These are phyloP conservation scores for Muntiacus muntjak DNA, from an alignment of 2,113 vertebrate genomes.

Conservation along the genomic window DNA sequence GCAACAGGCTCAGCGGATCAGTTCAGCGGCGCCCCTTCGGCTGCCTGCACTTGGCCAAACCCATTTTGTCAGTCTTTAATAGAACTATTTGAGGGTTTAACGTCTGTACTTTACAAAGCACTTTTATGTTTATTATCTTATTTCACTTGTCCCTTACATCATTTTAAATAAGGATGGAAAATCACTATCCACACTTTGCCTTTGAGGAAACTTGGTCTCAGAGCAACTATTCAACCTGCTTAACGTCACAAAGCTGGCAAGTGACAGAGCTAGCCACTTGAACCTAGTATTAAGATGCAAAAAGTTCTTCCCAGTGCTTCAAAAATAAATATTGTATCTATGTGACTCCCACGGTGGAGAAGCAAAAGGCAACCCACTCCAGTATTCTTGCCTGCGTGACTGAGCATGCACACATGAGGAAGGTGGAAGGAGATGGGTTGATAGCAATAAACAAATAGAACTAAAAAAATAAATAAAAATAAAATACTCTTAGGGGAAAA, in stretches of 20 bases:
- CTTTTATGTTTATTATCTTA: background rate
- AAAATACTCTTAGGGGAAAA: background rate
- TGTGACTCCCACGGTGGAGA: background rate
- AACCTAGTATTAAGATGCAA: background rate
- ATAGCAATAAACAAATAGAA: background rate
- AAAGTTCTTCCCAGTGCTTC: background rate
- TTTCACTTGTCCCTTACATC: background rate
- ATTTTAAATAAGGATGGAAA: background rate
- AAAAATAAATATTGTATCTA: background rate
- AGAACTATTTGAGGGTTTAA: background rate
- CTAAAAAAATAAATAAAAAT: background rate
- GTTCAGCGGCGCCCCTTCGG: fast-evolving
- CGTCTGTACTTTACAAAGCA: background rate
- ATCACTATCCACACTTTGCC: background rate
- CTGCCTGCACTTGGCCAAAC: background rate
- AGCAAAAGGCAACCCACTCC: background rate
- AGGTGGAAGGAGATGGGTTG: background rate
- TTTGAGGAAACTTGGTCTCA: background rate
- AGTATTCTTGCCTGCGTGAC: background rate
- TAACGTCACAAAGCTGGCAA: background rate
- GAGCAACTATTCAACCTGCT: background rate
- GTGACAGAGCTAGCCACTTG: background rate
- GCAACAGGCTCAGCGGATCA: background rate
- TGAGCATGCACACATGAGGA: background rate
- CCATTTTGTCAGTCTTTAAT: background rate